Conservation (phyloP, 2,797 vertebrate genomes). For the Gymnothorax javanicus region DNA sequence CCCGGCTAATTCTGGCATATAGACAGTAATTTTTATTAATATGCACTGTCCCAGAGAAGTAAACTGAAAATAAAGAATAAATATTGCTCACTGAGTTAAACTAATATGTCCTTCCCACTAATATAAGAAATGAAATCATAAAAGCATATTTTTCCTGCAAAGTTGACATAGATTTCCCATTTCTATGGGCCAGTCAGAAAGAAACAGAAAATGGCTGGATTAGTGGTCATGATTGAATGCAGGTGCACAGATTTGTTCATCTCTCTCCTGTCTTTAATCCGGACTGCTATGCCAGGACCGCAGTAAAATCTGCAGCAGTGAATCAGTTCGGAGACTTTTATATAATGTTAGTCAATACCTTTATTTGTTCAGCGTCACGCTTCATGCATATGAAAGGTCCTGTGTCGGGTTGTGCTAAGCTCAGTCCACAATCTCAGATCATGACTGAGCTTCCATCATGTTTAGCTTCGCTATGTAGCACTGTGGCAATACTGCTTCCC, state of each 20-base stretch:
- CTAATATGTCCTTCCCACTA: not conserved
- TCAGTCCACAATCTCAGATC: too few species aligned
- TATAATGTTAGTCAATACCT: not conserved
- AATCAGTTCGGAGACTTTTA: not conserved
- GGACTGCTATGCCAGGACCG: not conserved
- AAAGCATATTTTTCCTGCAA: not conserved
- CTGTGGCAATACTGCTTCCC: too few species aligned
- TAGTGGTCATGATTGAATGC: not conserved
- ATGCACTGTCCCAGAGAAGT: too few species aligned
- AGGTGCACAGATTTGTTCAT: not conserved
- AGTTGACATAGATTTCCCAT: not conserved
- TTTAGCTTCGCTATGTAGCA: too few species aligned
- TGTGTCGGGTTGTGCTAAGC: too few species aligned
- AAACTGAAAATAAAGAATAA: too few species aligned
- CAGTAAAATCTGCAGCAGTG: not conserved
- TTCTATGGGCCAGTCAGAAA: not conserved
- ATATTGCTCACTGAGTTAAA: not conserved
- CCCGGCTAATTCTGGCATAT: too few species aligned
- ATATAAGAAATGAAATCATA: not conserved
- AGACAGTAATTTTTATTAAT: too few species aligned
- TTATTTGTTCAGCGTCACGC: not conserved
- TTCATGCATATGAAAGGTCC: not conserved
- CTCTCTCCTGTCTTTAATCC: not conserved
- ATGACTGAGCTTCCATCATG: too few species aligned
- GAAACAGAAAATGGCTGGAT: not conserved